Evolutionary conservation across 1,140 invertebrate genomes (phyloP).

Genomic region (Drosophila punjabiensis): DNA sequence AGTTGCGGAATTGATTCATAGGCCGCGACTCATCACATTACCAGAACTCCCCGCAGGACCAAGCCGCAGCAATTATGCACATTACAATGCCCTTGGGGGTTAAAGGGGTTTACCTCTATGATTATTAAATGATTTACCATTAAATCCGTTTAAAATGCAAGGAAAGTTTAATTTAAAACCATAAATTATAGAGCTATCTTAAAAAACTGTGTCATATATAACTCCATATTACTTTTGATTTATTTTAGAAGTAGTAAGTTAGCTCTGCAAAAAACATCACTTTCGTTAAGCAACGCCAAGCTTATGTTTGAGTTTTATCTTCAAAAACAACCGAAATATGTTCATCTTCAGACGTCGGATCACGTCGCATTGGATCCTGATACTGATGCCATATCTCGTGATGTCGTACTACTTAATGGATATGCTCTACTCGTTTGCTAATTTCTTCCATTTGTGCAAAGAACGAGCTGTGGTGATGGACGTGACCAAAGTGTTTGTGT

Average conservation of each 20-base stretch:
- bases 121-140: not conserved
- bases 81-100: constrained; percentile 15
- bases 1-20: constrained; percentile 24
- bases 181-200: too few species aligned
- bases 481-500: not conserved
- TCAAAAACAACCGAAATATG: not conserved
- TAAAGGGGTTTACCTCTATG: not conserved
- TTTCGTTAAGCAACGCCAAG: not conserved
- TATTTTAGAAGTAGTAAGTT: not conserved
- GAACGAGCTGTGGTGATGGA: constrained; percentile 25
- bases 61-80: constrained; percentile 12
- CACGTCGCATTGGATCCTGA: not conserved
- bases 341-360: not conserved
- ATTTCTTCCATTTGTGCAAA: not conserved
- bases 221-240: too few species aligned
- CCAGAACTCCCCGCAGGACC: not conserved
- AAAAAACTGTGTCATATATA: too few species aligned
- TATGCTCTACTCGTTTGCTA: not conserved
- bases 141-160: not conserved
- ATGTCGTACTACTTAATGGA: constrained; percentile 25
- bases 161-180: too few species aligned
- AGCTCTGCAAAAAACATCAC: not conserved
- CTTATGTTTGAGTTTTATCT: not conserved
- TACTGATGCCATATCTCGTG: constrained; percentile 19
- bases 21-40: constrained; percentile 24